phyloP scores from a whole-genome alignment of 2,113 vertebrate species.

The Nannospalax galili region DNA sequence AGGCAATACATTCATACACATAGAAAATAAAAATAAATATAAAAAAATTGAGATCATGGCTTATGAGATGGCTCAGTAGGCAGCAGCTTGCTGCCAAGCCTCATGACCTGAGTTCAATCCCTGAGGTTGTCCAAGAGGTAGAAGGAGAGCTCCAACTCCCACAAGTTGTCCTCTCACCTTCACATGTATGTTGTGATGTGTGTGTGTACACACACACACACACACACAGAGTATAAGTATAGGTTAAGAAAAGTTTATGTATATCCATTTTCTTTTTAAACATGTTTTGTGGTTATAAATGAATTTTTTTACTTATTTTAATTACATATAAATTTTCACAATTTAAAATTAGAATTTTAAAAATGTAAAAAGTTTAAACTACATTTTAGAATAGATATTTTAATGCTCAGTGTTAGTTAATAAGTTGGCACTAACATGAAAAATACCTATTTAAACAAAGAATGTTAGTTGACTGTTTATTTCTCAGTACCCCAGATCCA shows the following conservation, averaged over 20 bases:
- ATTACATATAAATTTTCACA: constrained; percentile 28
- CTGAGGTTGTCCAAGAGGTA: no score
- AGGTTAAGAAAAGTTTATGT: constrained; percentile 8
- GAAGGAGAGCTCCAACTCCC: background rate
- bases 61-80: background rate
- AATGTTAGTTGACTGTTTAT: constrained; percentile 14
- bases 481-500: background rate
- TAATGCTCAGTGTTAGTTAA: constrained; percentile 37
- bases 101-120: no score
- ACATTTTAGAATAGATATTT: constrained; percentile 22
- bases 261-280: constrained; percentile 7
- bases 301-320: constrained; percentile 22
- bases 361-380: background rate
- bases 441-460: constrained; percentile 34
- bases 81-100: no score
- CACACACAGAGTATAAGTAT: no score
- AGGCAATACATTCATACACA: no score
- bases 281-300: constrained; percentile 40
- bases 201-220: no score
- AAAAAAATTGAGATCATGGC: constrained; percentile 9
- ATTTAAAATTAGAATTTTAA: constrained; percentile 22
- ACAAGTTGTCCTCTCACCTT: background rate
- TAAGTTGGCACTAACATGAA: constrained; percentile 48
- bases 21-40: no score
- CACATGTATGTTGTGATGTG: no score